phyloP scores from a whole-genome alignment of 1,140 invertebrate genomes.

The Capitella teleta region DNA sequence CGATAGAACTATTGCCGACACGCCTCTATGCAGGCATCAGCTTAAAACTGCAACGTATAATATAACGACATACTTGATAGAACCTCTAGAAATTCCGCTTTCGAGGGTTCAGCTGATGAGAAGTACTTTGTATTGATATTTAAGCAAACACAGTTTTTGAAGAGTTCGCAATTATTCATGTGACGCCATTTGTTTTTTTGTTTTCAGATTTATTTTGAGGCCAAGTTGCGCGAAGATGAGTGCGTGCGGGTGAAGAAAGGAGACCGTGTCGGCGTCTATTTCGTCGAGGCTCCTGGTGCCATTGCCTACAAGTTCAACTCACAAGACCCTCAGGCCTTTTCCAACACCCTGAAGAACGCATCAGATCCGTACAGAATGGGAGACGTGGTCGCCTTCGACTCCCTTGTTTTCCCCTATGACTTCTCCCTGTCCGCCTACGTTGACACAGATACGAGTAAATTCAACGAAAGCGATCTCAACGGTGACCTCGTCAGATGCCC shows the following conservation, averaged over 20 bases:
- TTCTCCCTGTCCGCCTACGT: slow-evolving; percentile 6
- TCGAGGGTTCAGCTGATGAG: too few species aligned
- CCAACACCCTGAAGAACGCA: neutral
- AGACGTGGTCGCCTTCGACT: neutral
- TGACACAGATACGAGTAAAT: slow-evolving; percentile 1
- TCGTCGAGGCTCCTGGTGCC: slow-evolving; percentile 3
- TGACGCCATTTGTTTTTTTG: neutral
- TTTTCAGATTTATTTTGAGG: slow-evolving; percentile 10
- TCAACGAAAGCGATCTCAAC: neutral
- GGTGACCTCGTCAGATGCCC: neutral
- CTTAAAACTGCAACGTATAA: too few species aligned
- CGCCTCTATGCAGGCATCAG: too few species aligned
- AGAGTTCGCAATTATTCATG: too few species aligned
- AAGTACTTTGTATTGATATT: too few species aligned
- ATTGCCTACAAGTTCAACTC: slow-evolving; percentile 2
- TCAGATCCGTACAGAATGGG: neutral
- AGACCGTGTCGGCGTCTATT: slow-evolving; percentile 7
- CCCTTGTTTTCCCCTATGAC: slow-evolving; percentile 3
- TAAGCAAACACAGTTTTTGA: too few species aligned
- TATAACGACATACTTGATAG: too few species aligned
- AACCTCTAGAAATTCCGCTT: too few species aligned
- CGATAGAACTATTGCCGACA: too few species aligned
- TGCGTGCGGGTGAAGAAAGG: slow-evolving; percentile 3
- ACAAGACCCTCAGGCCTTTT: neutral
- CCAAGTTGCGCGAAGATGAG: slow-evolving; percentile 4